phyloP scores from a whole-genome alignment of 2,888 invertebrate species.

The Meloe dianella region DNA sequence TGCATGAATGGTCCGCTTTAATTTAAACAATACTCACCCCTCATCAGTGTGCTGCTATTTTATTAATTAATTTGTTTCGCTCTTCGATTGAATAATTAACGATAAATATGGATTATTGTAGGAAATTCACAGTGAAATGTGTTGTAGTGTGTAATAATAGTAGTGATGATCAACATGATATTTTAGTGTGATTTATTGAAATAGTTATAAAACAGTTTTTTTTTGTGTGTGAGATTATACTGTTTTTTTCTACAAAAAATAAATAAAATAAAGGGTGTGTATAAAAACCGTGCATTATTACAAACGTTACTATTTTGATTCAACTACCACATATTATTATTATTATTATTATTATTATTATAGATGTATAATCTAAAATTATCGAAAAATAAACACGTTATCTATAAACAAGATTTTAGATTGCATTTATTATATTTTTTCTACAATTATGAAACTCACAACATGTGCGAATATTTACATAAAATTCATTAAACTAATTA shows the following conservation, averaged over 20 bases:
- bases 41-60: no score
- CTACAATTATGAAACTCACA: background rate
- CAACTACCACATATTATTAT: constrained; percentile 5
- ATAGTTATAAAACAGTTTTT: no score
- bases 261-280: background rate
- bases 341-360: constrained; percentile 13
- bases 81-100: background rate
- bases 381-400: constrained; percentile 29
- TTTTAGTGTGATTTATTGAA: constrained; percentile 9
- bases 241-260: no score
- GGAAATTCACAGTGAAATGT: constrained; percentile 52
- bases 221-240: no score
- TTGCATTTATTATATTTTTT: background rate
- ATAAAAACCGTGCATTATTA: constrained; percentile 15
- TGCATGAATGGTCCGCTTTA: background rate
- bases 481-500: no score
- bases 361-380: constrained; percentile 15
- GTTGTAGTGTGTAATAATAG: constrained; percentile 50
- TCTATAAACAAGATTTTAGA: constrained; percentile 16
- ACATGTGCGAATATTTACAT: background rate
- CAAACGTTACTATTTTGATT: constrained; percentile 16
- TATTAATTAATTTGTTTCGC: no score
- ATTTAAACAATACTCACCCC: background rate
- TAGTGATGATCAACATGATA: constrained; percentile 34
- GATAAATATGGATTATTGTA: constrained; percentile 50